phyloP scores from a whole-genome alignment of 2,113 vertebrate genomes.

The Hirundichthys speculiger region DNA sequence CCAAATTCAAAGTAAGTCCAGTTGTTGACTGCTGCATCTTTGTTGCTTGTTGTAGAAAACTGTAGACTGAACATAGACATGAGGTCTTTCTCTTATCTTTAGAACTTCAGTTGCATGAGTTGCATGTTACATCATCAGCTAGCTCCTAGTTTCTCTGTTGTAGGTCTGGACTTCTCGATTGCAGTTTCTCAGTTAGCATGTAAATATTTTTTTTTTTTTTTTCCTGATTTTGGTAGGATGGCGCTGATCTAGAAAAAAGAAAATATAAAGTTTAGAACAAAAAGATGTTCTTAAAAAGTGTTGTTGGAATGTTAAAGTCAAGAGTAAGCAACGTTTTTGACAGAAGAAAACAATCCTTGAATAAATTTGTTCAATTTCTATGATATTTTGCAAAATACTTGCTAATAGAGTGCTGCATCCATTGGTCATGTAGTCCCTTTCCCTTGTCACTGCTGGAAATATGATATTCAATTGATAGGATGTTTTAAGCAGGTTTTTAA shows the following conservation, averaged over 20 bases:
- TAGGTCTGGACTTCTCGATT: background rate
- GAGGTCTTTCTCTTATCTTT: background rate
- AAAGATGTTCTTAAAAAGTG: background rate
- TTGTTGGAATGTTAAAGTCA: background rate
- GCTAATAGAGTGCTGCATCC: no score
- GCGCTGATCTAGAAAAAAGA: no score
- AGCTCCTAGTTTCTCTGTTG: conserved; percentile 16
- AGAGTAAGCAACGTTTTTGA: no score
- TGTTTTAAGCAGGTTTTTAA: background rate
- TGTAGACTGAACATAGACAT: background rate
- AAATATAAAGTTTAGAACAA: no score
- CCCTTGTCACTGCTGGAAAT: no score
- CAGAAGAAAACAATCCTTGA: no score
- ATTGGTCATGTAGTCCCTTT: no score
- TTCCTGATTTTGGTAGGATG: background rate
- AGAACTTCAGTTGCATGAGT: background rate
- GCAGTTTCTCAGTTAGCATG: background rate
- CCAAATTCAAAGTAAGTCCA: conserved; percentile 48
- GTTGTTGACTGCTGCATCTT: background rate
- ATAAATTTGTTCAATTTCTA: no score
- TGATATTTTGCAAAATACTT: no score
- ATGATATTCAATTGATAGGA: no score
- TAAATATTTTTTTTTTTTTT: background rate
- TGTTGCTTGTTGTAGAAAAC: conserved; percentile 5
- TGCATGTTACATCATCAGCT: conserved; percentile 11